phyloP scores from a whole-genome alignment of 2,113 vertebrate genomes.

The Tetrax tetrax region DNA sequence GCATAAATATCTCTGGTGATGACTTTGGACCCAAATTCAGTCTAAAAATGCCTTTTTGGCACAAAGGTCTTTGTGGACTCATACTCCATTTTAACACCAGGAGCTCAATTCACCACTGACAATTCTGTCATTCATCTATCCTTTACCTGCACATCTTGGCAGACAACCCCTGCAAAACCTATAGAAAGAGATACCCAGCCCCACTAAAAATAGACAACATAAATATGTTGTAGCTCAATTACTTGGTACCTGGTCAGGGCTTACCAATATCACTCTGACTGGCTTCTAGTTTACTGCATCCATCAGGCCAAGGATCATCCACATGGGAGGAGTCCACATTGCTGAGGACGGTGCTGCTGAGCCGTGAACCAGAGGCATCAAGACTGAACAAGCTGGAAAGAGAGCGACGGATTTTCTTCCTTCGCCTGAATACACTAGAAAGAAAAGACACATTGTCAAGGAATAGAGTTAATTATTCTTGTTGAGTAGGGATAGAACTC shows the following conservation, averaged over 20 bases:
- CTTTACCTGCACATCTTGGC: background rate
- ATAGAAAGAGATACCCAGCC: background rate
- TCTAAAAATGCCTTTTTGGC: background rate
- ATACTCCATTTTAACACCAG: background rate
- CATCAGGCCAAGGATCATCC: slow-evolving; percentile 57
- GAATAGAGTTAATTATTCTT: background rate
- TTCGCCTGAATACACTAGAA: slow-evolving; percentile 79
- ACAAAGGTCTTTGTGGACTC: background rate
- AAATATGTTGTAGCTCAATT: background rate
- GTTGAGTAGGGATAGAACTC: background rate
- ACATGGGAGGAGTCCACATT: background rate
- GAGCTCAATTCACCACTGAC: background rate
- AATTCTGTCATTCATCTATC: background rate
- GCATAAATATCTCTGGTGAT: background rate
- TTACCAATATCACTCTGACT: background rate
- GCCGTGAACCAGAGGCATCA: slow-evolving; percentile 76
- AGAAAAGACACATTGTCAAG: background rate
- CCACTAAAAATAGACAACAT: background rate
- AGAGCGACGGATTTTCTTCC: slow-evolving; percentile 71
- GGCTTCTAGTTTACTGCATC: background rate
- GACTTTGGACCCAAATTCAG: background rate
- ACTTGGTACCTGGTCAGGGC: background rate
- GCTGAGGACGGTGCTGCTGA: slow-evolving; percentile 73
- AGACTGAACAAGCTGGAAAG: slow-evolving; percentile 78
- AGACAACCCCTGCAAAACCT: background rate